Base-by-base conservation (phyloP, 1,140 invertebrate species). In the Leguminivora glycinivorella region DNA sequence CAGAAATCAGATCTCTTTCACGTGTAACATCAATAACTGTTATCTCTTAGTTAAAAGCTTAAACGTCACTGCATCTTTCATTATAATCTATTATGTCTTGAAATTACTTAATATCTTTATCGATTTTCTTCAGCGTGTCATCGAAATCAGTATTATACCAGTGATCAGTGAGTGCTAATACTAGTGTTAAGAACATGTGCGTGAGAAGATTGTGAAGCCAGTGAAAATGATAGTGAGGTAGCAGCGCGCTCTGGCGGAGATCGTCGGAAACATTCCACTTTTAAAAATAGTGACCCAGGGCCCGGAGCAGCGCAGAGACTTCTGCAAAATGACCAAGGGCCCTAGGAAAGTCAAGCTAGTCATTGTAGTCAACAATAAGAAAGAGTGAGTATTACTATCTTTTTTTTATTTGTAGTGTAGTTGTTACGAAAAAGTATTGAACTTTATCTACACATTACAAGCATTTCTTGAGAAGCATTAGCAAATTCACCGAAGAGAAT, bases 311-410 rank as follows among this genome's bases (percentile, higher is more conserved):
- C 81, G 80, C 79, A 85, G 87, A 80, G 86, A 86, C 78, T 78
- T 82, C 77, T 90, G 88, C 92, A 92, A 87, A 88, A 92, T 92
- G 92, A 92, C 92, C 80, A 92, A 92, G 90, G 92, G 92, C 85
- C 92, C 92, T 87, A 86, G 91, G 81, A 92, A 92, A 84, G 92
- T 92, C 79, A 92, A 92, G 74, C 91, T 92, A 87, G 92, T 92
- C 90, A 92, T 92, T 88, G 92, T 92, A 86, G 92, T 92, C 85
- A 92, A 92, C 87, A 92, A 92, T 89, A 92, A 92, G 83, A 92
- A 92, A 85, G 92, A 92, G 92, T 92, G 72, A 92, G 92, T 92
- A 91, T 77, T 56, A 17, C 70, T 43, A 52, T 19, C 7, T 17
- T 52, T 52, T 19, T 22, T 9, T 52, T 22, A 5, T 5, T n/a